These are phyloP conservation scores for Aphodius granarius DNA, from an alignment of 2,888 invertebrate genomes.

Conservation along the genomic window DNA sequence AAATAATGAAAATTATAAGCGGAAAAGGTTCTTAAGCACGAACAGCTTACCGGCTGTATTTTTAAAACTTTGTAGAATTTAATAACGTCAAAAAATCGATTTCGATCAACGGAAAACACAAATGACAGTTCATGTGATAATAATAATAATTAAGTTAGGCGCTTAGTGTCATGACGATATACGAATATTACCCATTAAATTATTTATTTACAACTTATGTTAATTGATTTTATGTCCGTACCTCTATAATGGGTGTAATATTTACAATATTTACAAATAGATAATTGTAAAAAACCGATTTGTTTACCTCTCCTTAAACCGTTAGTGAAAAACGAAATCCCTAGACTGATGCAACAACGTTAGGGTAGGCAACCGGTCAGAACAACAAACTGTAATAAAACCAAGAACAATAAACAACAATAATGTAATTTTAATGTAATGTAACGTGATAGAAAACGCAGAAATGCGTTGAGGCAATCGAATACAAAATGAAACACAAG, in stretches of 20 bases:
- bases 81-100: neutral
- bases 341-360: neutral
- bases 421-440: neutral
- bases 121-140: neutral
- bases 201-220: neutral
- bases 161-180: neutral
- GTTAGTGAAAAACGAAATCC: neutral
- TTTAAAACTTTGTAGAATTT: neutral
- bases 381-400: neutral
- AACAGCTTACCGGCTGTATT: neutral
- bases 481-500: conserved; percentile 8
- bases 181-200: neutral
- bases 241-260: neutral
- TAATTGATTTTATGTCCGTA: neutral
- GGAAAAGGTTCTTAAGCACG: neutral
- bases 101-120: neutral
- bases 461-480: neutral
- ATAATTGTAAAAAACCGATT: neutral
- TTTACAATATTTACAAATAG: neutral
- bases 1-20: neutral
- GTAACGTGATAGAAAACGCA: neutral
- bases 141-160: neutral
- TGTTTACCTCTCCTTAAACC: neutral
- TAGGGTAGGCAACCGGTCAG: neutral
- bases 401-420: neutral